Base-by-base conservation (phyloP, 2,888 invertebrate genomes). In the Eristalis tenax region DNA sequence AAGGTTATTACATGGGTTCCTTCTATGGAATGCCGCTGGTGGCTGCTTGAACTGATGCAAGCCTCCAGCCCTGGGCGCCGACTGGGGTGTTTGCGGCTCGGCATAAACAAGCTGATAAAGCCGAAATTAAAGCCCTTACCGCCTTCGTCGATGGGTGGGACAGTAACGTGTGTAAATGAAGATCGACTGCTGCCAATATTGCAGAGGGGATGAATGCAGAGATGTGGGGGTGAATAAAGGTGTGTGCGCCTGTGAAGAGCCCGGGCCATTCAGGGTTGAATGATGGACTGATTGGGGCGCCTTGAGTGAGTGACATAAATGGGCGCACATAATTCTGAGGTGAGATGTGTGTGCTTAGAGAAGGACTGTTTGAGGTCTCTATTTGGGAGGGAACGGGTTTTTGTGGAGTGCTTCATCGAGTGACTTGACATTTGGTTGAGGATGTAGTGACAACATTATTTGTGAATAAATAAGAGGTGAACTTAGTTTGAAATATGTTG, bases 161-260 rank as follows among this genome's bases (percentile, higher is more conserved):
- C 23, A 23, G 63, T 35, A 73, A 61, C 28, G 66, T 68, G 68
- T 73, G 73, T 59, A 80, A 80, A 74, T 80, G 74, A 80, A 73
- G 66, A 80, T 80, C 80, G 38, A 80, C 80, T 80, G 73, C 35
- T 61, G 22, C 68, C 80, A 80, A 73, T 73, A 73, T 73, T 50
- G 40, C 66, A n/a, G 35, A 35, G n/a, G 35, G 32, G 4, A 3
- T n/a, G 43, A 43, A 43, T 43, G 15, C 4, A 2, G 15, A n/a
- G 2, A 26, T 43, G 13, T 2, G 15, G 15, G 43, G 43, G 43
- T n/a, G 4, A 4, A 6, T 50, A 13, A 15, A n/a, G 50, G 18
- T 18, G 18, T 18, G 18, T 18, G 50, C 18, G 18, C 15, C 15
- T n/a, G 50, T 8, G 18, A 18, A n/a, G 18, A 18, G 50, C 50